These are phyloP conservation scores for Ophion ventricosus DNA, from an alignment of 2,888 invertebrate genomes.

Conservation along the genomic window DNA sequence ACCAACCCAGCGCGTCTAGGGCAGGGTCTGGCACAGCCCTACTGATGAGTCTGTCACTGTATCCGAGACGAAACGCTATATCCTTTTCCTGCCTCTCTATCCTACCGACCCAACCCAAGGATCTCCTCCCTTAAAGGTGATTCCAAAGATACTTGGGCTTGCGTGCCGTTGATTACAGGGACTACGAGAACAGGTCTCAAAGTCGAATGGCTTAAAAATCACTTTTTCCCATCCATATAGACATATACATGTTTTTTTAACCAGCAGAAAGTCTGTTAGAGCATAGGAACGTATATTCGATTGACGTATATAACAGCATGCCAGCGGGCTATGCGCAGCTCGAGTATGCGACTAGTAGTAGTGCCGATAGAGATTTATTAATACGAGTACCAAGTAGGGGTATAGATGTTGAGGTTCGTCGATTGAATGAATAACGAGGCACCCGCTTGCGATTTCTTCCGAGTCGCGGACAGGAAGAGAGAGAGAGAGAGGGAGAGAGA, in stretches of 20 bases:
- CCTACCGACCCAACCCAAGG: too few relatives aligned
- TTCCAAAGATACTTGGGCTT: too few relatives aligned
- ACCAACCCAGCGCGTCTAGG: too few relatives aligned
- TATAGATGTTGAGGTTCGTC: slow-evolving; percentile 59
- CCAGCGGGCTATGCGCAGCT: slow-evolving; percentile 27
- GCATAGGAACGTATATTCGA: slow-evolving; percentile 22
- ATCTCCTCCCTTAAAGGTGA: too few relatives aligned
- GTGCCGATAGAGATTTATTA: slow-evolving; percentile 61
- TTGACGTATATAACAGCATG: slow-evolving; percentile 33
- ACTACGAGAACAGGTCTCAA: background rate
- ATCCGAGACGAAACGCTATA: too few relatives aligned
- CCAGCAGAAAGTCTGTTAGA: slow-evolving; percentile 16
- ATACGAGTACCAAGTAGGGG: slow-evolving; percentile 52
- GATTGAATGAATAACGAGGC: slow-evolving; percentile 65
- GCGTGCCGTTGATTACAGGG: too few relatives aligned
- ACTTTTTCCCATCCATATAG: background rate
- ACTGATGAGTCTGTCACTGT: too few relatives aligned
- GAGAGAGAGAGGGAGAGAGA: background rate
- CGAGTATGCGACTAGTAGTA: slow-evolving; percentile 42
- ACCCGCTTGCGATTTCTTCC: slow-evolving; percentile 33
- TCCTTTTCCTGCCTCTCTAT: too few relatives aligned
- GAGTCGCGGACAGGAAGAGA: slow-evolving; percentile 37
- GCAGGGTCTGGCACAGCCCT: too few relatives aligned
- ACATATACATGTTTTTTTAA: background rate
- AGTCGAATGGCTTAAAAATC: background rate